These are phyloP conservation scores for Xylota sylvarum DNA, from an alignment of 2,888 invertebrate species.

Conservation along the genomic window DNA sequence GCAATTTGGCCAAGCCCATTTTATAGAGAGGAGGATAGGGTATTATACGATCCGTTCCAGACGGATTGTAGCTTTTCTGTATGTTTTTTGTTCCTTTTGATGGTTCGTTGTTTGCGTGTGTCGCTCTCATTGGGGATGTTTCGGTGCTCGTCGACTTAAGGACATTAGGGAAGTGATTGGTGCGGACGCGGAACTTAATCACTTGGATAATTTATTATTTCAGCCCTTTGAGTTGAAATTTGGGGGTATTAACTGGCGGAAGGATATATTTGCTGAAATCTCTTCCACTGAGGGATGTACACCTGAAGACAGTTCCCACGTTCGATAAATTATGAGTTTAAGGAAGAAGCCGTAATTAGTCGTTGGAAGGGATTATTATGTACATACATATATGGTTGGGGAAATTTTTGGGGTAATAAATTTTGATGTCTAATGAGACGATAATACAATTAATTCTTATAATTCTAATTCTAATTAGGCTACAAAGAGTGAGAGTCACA, in stretches of 20 bases:
- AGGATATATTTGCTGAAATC: conserved; percentile 55
- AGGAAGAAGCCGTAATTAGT: background rate
- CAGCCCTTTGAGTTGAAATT: conserved; percentile 22
- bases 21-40: too few relatives aligned
- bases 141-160: conserved; percentile 17
- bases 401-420: background rate
- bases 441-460: too few relatives aligned
- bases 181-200: conserved; percentile 63
- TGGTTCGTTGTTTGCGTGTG: conserved; percentile 15
- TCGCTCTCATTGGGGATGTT: conserved; percentile 15
- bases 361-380: conserved; percentile 17
- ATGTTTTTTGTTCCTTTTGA: conserved; percentile 11
- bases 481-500: too few relatives aligned
- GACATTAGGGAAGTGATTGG: conserved; percentile 58
- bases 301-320: conserved; percentile 46
- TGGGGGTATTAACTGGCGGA: conserved; percentile 50
- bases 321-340: background rate
- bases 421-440: background rate
- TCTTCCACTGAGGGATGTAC: conserved; percentile 12
- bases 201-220: conserved; percentile 64
- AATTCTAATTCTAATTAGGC: too few relatives aligned
- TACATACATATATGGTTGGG: too few relatives aligned
- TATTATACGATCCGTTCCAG: too few relatives aligned
- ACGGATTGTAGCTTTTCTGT: too few relatives aligned
- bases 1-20: too few relatives aligned